A percentile compares a stretch with the other conserved stretches of the same genome.
phyloP scores from a whole-genome alignment of 2,113 vertebrate species.

The Tamias sibiricus region DNA sequence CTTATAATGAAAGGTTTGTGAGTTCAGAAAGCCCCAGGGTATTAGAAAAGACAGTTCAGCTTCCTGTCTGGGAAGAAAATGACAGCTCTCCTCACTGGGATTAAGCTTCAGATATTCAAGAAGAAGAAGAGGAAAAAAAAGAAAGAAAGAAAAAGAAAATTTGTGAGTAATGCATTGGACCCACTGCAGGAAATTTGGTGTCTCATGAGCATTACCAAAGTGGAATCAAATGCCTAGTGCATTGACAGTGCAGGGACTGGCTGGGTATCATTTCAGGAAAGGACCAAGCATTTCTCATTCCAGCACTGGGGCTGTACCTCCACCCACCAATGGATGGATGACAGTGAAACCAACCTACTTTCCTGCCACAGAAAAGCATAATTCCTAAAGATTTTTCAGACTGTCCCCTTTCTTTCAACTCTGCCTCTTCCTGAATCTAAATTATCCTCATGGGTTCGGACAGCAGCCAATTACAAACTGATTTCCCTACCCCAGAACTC shows the following conservation, averaged over 20 bases:
- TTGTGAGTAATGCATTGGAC: conserved; percentile 52
- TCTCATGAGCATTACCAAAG: not conserved
- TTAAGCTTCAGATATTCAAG: conserved; percentile 77
- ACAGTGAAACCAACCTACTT: not conserved
- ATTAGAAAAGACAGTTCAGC: conserved; percentile 76
- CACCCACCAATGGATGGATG: not conserved
- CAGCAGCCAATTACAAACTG: not conserved
- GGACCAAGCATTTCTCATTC: not conserved
- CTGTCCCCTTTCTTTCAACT: not conserved
- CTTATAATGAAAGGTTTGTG: conserved; percentile 81
- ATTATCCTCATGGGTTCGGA: not conserved
- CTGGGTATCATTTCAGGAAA: conserved; percentile 20
- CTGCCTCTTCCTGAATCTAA: not conserved
- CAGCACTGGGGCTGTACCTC: not conserved
- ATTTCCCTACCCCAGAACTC: conserved; percentile 4
- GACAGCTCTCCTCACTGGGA: conserved; percentile 79
- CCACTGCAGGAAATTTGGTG: conserved; percentile 51
- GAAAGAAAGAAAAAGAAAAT: conserved; percentile 48
- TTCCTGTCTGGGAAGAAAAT: conserved; percentile 81
- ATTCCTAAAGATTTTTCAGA: not conserved
- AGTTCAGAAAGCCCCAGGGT: conserved; percentile 80
- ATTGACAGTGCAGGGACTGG: not conserved
- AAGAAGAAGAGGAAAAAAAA: conserved; percentile 64
- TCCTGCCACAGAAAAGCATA: not conserved
- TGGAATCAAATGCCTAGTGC: conserved; percentile 39